Base-by-base conservation (phyloP, 1,140 invertebrate genomes). In the Aphis gossypii region DNA sequence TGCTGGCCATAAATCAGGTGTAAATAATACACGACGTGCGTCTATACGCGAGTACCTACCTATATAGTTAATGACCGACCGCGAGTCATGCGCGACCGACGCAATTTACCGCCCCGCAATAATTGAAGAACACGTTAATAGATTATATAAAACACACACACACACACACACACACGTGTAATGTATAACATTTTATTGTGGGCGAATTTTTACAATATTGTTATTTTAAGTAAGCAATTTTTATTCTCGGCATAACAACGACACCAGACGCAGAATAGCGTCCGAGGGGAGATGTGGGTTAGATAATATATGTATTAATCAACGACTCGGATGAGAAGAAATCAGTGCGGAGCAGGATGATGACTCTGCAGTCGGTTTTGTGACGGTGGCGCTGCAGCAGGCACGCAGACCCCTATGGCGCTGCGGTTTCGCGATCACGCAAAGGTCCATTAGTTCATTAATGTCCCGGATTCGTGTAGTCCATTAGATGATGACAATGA, bases 381-480 rank as follows among this genome's bases (percentile, higher is more conserved):
- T 25, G 18, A 54, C 38, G 35, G n/a, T 35, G 25, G 86, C 14
- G 44, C 48, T 56, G 35, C 35, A n/a, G 21, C 35, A 11, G 88
- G 4, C 48, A 54, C n/a, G 4, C 21, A 25, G 48, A 89, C 88
- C 88, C 88, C 88, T 56, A 56, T 41, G 88, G 87, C 48, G 54
- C 54, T 89, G 88, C 51, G 88, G 88, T 89, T 89, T 41, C 21
- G 87, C 18, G 35, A 89, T 48, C 87, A 89, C n/a, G 51, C 88
- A 35, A 89, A 35, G 88, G 88, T 89, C 88, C 88, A 89, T 89
- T 89, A 89, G 88, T 56, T 89, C 88, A 89, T 89, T 89, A 89
- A 89, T 38, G 88, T 89, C 30, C 88, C 9, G 88, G 21, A 21
- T 5, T 56, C 25, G 88, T 56, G 88, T 41, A 56, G 88, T 89